Conservation (phyloP, 2,113 vertebrate species). For the Solenodon paradoxus region DNA sequence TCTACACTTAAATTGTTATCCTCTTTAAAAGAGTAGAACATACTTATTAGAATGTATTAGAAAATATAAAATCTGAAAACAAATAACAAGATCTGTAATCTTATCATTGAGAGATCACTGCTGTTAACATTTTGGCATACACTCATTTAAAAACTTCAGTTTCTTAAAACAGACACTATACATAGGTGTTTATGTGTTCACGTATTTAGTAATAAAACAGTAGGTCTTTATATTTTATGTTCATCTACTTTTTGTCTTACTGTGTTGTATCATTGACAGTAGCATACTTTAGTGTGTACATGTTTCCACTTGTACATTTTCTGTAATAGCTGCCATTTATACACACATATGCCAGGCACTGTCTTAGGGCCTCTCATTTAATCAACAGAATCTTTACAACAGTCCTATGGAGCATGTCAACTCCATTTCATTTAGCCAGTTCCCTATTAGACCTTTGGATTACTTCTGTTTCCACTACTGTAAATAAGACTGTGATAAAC, state of each 20-base stretch:
- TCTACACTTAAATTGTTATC: too few species aligned
- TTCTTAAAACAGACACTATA: not conserved
- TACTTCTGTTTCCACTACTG: not conserved
- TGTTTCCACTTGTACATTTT: not conserved
- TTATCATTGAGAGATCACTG: not conserved
- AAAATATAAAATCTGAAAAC: not conserved
- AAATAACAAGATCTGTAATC: not conserved
- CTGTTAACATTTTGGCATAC: not conserved
- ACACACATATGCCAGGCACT: not conserved
- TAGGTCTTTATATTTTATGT: not conserved
- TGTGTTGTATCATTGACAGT: not conserved
- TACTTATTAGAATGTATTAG: not conserved
- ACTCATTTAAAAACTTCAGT: not conserved
- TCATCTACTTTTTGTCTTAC: not conserved
- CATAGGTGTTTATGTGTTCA: not conserved
- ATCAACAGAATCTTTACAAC: not conserved
- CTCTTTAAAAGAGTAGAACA: not conserved
- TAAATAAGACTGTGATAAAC: not conserved
- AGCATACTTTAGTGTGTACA: not conserved
- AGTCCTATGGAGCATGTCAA: not conserved
- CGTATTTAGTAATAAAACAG: not conserved
- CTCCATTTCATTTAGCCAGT: not conserved
- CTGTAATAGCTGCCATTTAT: not conserved
- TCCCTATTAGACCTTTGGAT: not conserved
- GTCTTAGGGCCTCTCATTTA: not conserved